Evolutionary conservation across 30 jellyfish, hydroid and myxozoan genomes (phyloP).

Genomic region (Sanderia malayensis): DNA sequence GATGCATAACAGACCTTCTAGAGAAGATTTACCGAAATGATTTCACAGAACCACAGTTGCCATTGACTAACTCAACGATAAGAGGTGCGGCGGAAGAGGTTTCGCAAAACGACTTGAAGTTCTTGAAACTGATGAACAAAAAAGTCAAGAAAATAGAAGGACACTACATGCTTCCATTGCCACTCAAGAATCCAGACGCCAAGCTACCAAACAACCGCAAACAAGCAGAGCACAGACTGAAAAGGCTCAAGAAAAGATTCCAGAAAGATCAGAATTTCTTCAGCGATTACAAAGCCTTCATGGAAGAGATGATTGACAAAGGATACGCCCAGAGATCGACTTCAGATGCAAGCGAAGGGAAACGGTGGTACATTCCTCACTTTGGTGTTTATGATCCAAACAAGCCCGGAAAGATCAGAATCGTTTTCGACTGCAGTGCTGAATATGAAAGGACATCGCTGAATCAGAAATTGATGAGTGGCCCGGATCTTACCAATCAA

Average conservation of each 20-base stretch:
- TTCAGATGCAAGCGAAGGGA: neutral
- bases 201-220: conserved; percentile 12
- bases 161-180: conserved; percentile 24
- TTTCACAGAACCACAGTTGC: neutral
- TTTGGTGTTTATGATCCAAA: conserved; percentile 3
- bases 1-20: neutral
- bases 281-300: conserved; percentile 13
- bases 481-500: conserved; percentile 25
- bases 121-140: conserved; percentile 19
- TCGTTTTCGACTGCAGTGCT: conserved; percentile 37
- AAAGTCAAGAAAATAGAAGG: conserved; percentile 11
- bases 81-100: conserved; percentile 13
- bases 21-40: conserved; percentile 8
- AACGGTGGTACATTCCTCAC: conserved; percentile 22
- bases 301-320: conserved; percentile 2
- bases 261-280: conserved; percentile 4
- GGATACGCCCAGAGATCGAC: conserved; percentile 8
- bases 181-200: conserved; percentile 1
- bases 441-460: conserved; percentile 17
- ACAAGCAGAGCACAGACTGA: conserved; percentile 15
- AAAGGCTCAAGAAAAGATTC: neutral
- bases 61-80: neutral
- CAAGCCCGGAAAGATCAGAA: conserved; percentile 28
- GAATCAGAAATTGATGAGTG: conserved; percentile 6
- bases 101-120: conserved; percentile 9